These are phyloP conservation scores for Labia minor DNA, from an alignment of 2,888 invertebrate species.

Conservation along the genomic window DNA sequence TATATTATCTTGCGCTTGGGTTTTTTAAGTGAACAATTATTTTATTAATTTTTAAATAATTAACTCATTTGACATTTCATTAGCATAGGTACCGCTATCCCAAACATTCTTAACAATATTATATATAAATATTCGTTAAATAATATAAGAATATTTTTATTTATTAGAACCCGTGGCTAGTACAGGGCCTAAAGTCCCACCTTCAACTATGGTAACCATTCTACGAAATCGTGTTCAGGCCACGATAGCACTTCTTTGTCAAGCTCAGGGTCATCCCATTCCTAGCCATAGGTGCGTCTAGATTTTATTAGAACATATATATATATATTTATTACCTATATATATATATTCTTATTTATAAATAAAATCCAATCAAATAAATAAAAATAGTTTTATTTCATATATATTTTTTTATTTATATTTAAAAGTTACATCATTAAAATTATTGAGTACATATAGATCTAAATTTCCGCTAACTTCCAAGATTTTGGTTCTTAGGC, in stretches of 20 bases:
- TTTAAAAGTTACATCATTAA: conserved; percentile 23
- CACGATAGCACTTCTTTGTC: conserved; percentile 41
- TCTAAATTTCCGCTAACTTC: conserved; percentile 33
- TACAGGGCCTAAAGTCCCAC: conserved; percentile 33
- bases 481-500: conserved; percentile 25
- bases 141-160: conserved; percentile 14
- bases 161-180: conserved; percentile 32
- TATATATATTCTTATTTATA: too few species aligned
- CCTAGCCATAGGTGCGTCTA: conserved; percentile 51
- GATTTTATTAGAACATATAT: not conserved
- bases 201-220: conserved; percentile 31
- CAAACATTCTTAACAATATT: not conserved
- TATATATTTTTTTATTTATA: not conserved
- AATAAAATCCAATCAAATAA: not conserved
- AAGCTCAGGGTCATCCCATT: conserved; percentile 45
- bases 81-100: not conserved
- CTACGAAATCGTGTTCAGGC: conserved; percentile 21
- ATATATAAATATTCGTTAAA: conserved; percentile 2
- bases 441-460: conserved; percentile 32
- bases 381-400: not conserved
- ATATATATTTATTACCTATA: too few species aligned
- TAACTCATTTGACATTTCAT: conserved; percentile 13
- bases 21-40: not conserved
- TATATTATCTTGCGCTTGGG: not conserved
- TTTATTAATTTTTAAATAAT: not conserved